Evolutionary conservation across 2,113 vertebrate genomes (phyloP), one percentile per base, ranked within the genome.

Genomic region (Hippocampus barbouri): DNA sequence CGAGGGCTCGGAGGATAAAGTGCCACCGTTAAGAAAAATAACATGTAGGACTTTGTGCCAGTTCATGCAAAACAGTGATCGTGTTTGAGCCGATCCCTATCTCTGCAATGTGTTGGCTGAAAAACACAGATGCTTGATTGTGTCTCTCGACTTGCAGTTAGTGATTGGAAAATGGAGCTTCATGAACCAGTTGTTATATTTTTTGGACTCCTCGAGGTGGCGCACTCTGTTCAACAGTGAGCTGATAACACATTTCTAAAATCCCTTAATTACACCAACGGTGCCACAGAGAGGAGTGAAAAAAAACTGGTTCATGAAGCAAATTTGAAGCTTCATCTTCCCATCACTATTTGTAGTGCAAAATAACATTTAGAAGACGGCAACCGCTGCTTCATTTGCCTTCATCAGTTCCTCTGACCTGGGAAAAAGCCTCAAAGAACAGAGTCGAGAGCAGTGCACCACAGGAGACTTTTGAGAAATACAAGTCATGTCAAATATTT

Each of bases 101-200:
- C 47, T 78, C 53, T 70, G 74, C 71, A 77, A 61, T 18, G 38
- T 49, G 70, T 86, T 81, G 83, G 88, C 83, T 75, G 43, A 77
- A 80, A 80, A 82, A 83, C 84, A 85, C 88, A 83, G 84, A 79
- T 84, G 82, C 84, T 85, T 88, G 89, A 90, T 91, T 90, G 85
- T 78, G 86, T 84, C 81, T 87, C 60, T 76, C 83, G 82, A 90
- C 82, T 64, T 87, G 34, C 34, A 38, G 34, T 38, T 38, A 38
- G 34, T 38, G 34, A 38, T 38, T 38, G 34, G 34, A 38, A 38
- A 38, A 38, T 6, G 34, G 34, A 38, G 34, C 34, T 38, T 38
- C 0, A 38, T 30, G 30, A 38, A 38, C 0, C 5, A 6, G 5
- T 38, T 38, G 34, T 38, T 38, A 38, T 38, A 38, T 38, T 38